Conservation (phyloP, 1,140 invertebrate species). For the Heliothis subflexa region DNA sequence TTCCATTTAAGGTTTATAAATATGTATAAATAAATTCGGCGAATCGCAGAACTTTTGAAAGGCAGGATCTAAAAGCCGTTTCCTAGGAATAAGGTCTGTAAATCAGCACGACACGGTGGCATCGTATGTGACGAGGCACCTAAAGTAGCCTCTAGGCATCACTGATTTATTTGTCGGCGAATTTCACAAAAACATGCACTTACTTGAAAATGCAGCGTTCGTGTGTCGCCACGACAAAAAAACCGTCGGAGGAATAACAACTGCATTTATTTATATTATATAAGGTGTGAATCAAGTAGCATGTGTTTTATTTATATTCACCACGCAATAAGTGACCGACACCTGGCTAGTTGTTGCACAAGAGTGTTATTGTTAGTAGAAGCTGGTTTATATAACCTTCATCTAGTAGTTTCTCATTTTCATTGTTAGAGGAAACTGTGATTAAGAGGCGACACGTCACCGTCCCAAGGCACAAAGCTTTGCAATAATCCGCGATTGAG, state of each 20-base stretch:
- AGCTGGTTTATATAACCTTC: constrained; percentile 31
- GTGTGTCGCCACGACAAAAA: constrained; percentile 42
- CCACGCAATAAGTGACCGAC: constrained; percentile 51
- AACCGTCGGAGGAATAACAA: constrained; percentile 43
- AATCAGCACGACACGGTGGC: constrained; percentile 32
- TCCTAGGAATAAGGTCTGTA: constrained; percentile 34
- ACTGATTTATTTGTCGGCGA: constrained; percentile 46
- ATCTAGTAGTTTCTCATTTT: constrained; percentile 25
- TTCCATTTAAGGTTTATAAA: not conserved
- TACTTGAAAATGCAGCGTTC: constrained; percentile 49
- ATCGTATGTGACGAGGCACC: constrained; percentile 37
- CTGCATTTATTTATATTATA: constrained; percentile 47
- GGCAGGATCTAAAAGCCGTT: constrained; percentile 29
- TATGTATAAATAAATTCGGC: constrained; percentile 1
- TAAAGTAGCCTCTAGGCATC: constrained; percentile 38
- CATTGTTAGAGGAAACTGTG: constrained; percentile 41
- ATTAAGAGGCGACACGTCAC: constrained; percentile 31
- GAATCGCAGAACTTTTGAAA: constrained; percentile 19
- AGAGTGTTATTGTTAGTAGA: constrained; percentile 50
- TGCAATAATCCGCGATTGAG: constrained; percentile 31
- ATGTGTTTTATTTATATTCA: constrained; percentile 64
- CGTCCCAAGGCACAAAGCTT: constrained; percentile 28
- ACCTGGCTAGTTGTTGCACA: constrained; percentile 58
- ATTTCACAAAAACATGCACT: constrained; percentile 46
- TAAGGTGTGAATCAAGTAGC: constrained; percentile 56